A percentile compares a stretch with the other conserved stretches of the same genome.
phyloP scores from a whole-genome alignment of 2,888 invertebrate species.

The Andricus quercusramuli region DNA sequence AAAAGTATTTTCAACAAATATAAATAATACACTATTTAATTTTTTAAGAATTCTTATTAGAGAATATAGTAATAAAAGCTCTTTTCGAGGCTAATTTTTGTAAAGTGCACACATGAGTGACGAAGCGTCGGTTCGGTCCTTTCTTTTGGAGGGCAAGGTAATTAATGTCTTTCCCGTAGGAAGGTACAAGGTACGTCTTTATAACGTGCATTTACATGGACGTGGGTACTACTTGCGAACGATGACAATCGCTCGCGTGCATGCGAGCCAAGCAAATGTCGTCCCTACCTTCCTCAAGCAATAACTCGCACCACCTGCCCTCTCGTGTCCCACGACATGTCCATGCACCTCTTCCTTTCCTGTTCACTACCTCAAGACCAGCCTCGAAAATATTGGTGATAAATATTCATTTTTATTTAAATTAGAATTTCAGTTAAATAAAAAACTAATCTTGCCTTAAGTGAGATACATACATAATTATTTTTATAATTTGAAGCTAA shows the following conservation, averaged over 20 bases:
- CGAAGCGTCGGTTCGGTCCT: not conserved
- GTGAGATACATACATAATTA: too few relatives aligned
- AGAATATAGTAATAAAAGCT: not conserved
- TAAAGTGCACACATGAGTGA: not conserved
- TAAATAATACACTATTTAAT: too few relatives aligned
- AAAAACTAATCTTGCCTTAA: too few relatives aligned
- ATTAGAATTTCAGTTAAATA: not conserved
- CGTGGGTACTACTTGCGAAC: not conserved
- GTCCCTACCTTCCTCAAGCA: slow-evolving; percentile 6
- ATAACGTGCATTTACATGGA: slow-evolving; percentile 15
- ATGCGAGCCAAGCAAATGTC: slow-evolving; percentile 11
- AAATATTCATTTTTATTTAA: not conserved
- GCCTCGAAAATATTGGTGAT: not conserved
- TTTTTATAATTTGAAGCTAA: too few relatives aligned
- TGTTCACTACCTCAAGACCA: not conserved
- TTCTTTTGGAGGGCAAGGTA: not conserved
- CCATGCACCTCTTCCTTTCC: not conserved
- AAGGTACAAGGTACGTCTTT: slow-evolving; percentile 16
- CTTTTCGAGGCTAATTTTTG: not conserved
- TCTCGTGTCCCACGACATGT: slow-evolving; percentile 5
- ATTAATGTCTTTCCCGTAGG: slow-evolving; percentile 2
- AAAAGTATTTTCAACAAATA: too few relatives aligned
- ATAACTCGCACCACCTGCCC: slow-evolving; percentile 22
- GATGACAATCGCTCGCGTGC: slow-evolving; percentile 33
- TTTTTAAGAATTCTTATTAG: too few relatives aligned